phyloP scores from a whole-genome alignment of 2,797 vertebrate genomes.

The Gymnoscopelus braueri region DNA sequence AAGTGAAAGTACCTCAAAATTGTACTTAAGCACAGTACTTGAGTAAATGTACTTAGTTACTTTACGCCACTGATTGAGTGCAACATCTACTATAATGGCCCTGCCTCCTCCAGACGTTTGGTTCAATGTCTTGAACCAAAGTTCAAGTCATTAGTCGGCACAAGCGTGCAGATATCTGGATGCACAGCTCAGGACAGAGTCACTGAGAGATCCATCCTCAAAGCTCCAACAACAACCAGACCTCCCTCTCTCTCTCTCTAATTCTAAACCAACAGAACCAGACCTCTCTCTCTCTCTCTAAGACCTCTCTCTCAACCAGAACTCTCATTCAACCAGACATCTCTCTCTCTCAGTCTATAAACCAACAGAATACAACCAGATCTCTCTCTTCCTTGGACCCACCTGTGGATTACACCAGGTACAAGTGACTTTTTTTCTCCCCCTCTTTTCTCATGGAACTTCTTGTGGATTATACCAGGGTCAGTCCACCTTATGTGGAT shows the following conservation, averaged over 20 bases:
- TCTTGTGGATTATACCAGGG: no score
- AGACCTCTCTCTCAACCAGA: background rate
- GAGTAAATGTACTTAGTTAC: no score
- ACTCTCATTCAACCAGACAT: background rate
- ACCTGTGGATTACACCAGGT: no score
- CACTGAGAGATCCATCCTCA: constrained; percentile 17
- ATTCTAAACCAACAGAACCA: no score
- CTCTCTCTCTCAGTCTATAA: constrained; percentile 1
- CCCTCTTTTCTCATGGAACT: no score
- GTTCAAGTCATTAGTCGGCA: constrained; percentile 25
- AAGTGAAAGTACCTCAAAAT: no score
- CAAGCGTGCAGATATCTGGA: constrained; percentile 11
- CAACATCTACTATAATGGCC: background rate
- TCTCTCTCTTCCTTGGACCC: no score
- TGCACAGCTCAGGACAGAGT: background rate
- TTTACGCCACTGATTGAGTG: no score
- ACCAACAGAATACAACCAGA: background rate
- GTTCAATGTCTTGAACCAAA: constrained; percentile 10
- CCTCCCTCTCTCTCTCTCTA: constrained; percentile 2
- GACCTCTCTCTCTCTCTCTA: no score
- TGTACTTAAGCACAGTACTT: no score
- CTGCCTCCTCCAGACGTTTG: background rate
- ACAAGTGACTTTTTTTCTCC: no score
- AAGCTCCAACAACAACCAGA: background rate
- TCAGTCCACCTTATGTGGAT: no score